Conservation (phyloP, 1,140 invertebrate genomes). For the Brachionus angularis region DNA sequence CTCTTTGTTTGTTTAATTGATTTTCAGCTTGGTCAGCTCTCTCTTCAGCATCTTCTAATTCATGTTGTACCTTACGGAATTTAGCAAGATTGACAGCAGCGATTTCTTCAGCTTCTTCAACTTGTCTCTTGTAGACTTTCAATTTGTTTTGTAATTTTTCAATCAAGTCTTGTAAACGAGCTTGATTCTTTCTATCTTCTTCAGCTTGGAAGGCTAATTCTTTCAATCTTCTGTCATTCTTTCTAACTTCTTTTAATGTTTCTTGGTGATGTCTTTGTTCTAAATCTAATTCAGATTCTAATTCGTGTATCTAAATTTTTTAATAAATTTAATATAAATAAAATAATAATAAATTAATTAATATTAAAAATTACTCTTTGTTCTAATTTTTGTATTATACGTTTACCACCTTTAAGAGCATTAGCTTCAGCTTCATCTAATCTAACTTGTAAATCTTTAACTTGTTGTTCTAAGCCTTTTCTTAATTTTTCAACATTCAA, state of each 20-base stretch:
- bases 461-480: constrained; percentile 90
- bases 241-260: constrained; percentile 67
- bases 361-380: constrained; percentile 49
- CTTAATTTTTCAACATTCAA: constrained; percentile 95
- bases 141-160: constrained; percentile 99
- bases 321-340: neutral
- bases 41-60: constrained; percentile 84
- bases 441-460: constrained; percentile 94
- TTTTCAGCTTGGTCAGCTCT: constrained; percentile 94
- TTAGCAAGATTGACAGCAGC: constrained; percentile 96
- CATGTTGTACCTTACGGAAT: constrained; percentile 81
- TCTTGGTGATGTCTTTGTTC: constrained; percentile 86
- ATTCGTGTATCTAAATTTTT: constrained; percentile 61
- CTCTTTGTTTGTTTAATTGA: constrained; percentile 92
- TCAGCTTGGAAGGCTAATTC: constrained; percentile 84
- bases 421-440: constrained; percentile 92
- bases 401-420: constrained; percentile 96
- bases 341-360: neutral
- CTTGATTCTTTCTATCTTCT: constrained; percentile 94
- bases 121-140: constrained; percentile 98
- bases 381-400: constrained; percentile 63
- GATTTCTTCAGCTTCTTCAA: constrained; percentile 97
- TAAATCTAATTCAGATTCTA: constrained; percentile 93
- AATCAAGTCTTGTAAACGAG: constrained; percentile 93
- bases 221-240: constrained; percentile 71